A percentile compares a stretch with the other conserved stretches of the same genome.
Evolutionary conservation across 2,888 invertebrate genomes (phyloP).

Genomic region (Chrysolina oricalcia): DNA sequence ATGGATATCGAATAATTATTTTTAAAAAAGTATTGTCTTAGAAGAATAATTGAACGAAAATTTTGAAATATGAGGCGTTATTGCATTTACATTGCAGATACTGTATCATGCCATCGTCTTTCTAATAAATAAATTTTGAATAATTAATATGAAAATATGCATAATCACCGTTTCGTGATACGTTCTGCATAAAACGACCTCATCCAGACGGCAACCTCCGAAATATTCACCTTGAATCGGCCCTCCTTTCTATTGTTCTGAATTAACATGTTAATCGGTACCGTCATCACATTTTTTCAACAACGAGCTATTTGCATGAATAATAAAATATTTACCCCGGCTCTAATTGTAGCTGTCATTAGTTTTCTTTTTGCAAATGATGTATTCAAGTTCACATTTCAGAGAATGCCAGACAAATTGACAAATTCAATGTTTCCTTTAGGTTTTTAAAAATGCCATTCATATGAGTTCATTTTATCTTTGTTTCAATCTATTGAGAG

Average conservation of each 20-base stretch:
- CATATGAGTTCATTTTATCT: no score
- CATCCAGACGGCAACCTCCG: slow-evolving; percentile 7
- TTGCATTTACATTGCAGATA: slow-evolving; percentile 7
- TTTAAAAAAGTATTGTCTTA: no score
- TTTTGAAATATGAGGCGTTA: background rate
- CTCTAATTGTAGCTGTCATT: background rate
- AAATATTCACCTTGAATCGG: slow-evolving; percentile 20
- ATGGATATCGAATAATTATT: no score
- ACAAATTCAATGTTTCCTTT: background rate
- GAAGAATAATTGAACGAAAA: no score
- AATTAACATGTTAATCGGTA: slow-evolving; percentile 17
- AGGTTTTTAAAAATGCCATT: background rate
- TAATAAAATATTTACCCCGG: slow-evolving; percentile 5
- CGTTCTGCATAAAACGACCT: slow-evolving; percentile 29
- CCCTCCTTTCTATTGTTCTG: background rate
- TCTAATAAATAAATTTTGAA: slow-evolving; percentile 21
- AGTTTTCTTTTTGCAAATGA: background rate
- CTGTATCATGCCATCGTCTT: background rate
- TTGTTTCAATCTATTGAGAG: no score
- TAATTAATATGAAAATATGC: slow-evolving; percentile 46
- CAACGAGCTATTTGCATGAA: slow-evolving; percentile 31
- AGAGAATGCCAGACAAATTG: background rate
- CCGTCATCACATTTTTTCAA: background rate
- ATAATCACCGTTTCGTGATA: slow-evolving; percentile 53
- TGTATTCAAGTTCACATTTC: background rate